A percentile compares a stretch with the other conserved stretches of the same genome.
Evolutionary conservation across 2,113 vertebrate species (phyloP).

Genomic region (Vulpes ferrilata): DNA sequence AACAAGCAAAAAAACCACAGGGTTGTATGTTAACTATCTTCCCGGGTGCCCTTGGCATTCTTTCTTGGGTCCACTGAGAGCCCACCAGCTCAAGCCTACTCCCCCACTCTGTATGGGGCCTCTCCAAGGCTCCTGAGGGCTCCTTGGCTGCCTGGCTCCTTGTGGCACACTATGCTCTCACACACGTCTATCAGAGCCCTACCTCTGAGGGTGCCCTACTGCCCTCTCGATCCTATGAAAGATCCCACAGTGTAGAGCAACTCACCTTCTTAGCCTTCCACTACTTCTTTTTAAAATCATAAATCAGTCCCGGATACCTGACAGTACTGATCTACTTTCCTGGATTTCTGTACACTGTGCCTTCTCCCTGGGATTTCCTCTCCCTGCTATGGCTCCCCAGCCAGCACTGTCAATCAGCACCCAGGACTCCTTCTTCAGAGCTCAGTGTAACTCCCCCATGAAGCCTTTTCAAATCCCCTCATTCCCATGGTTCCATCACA

Average conservation of each 20-base stretch:
- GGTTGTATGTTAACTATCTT: neutral
- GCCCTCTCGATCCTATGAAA: neutral
- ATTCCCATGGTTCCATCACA: accelerated
- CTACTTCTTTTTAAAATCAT: neutral
- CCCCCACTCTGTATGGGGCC: neutral
- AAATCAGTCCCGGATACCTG: neutral
- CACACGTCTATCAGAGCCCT: neutral
- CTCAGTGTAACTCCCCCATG: neutral
- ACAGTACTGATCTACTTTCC: neutral
- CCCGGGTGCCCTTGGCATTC: neutral
- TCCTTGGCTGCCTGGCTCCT: neutral
- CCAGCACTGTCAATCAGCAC: neutral
- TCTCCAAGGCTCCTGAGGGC: neutral
- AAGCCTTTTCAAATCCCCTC: neutral
- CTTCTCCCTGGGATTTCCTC: neutral
- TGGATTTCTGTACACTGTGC: neutral
- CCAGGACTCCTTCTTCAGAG: neutral
- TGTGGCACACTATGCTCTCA: neutral
- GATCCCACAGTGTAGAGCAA: neutral
- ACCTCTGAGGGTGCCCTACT: too few relatives aligned
- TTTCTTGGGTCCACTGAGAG: neutral
- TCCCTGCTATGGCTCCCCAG: accelerated
- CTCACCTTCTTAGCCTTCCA: neutral
- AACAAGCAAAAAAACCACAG: neutral
- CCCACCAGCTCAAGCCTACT: neutral